Base-by-base conservation (phyloP, 2,797 vertebrate genomes). In the Craterocephalus amniculus region DNA sequence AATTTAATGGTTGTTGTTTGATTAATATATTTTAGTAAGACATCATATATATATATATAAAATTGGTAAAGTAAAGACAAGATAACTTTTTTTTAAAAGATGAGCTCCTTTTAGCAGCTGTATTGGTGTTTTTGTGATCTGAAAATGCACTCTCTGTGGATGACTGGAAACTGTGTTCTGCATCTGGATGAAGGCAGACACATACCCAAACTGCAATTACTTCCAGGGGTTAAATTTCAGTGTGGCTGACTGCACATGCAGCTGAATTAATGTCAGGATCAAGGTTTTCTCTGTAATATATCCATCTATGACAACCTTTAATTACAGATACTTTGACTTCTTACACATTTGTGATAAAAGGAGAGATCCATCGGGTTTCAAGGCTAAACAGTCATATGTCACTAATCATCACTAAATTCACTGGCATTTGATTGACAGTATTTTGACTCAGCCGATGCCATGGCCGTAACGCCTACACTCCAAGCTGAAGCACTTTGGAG, bases 361-460 rank as follows among this genome's bases (percentile, higher is more conserved):
- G 72, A 69, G 63, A 35, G 34, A 52, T 66, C 57, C 54, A n/a
- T 64, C 7, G 38, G 35, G 63, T 79, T 84, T 74, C 67, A 48
- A 62, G 75, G 67, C 70, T 34, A 52, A 83, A 70, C 68, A 82
- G 87, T 88, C 65, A 84, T 72, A 88, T 85, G 87, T 83, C 82
- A 83, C 78, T 83, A 79, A 76, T 83, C 3, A 43, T 81, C 76
- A 66, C 54, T 84, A 67, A 72, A n/a, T 83, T 75, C 48, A 57
- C 62, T 20, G 69, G 85, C 83, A 57, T 60, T 49, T 88, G 89
- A 91, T 81, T 89, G 84, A 82, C 78, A 48, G 63, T 70, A 74
- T 81, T 91, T 82, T 77, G 82, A 85, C 77, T 91, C 76, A 78
- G 81, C 70, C 63, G 65, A 66, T 77, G 76, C 79, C 74, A 60